Conservation (phyloP, 2,888 invertebrate genomes). For the Phania funesta region DNA sequence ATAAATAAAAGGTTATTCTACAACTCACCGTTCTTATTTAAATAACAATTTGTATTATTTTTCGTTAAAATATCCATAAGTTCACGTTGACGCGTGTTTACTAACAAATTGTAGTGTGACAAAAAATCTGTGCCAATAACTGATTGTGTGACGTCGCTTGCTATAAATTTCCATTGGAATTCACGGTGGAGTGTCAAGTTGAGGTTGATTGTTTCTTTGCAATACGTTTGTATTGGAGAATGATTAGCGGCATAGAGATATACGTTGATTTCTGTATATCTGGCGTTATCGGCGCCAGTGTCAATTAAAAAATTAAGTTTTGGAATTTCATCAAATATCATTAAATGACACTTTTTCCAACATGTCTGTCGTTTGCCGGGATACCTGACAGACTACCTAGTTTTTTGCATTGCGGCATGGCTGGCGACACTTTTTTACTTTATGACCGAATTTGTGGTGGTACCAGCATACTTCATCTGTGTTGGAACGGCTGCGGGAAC, state of each 20-base stretch:
- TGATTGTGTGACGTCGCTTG: conserved; percentile 66
- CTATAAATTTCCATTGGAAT: no score
- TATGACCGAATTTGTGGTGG: conserved; percentile 51
- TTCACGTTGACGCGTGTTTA: no score
- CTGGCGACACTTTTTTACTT: conserved; percentile 53
- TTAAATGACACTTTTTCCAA: no score
- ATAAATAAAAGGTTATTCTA: neutral
- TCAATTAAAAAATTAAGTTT: no score
- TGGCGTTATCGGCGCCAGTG: conserved; percentile 64
- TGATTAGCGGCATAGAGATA: conserved; percentile 42
- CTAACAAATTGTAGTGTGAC: conserved; percentile 3
- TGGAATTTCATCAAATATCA: no score
- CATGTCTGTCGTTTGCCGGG: conserved; percentile 24
- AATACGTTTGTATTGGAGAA: conserved; percentile 58
- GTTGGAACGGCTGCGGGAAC: neutral
- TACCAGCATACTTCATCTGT: conserved; percentile 56
- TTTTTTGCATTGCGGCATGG: conserved; percentile 45
- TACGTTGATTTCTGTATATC: neutral
- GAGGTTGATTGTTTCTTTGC: conserved; percentile 36
- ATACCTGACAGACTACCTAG: conserved; percentile 32
- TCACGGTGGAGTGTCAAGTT: no score
- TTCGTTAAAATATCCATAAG: conserved; percentile 40
- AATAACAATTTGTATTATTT: neutral
- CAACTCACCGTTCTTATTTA: neutral
- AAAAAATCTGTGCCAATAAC: neutral